phyloP scores from a whole-genome alignment of 2,888 invertebrate species.

The Cataglyphis livida region DNA sequence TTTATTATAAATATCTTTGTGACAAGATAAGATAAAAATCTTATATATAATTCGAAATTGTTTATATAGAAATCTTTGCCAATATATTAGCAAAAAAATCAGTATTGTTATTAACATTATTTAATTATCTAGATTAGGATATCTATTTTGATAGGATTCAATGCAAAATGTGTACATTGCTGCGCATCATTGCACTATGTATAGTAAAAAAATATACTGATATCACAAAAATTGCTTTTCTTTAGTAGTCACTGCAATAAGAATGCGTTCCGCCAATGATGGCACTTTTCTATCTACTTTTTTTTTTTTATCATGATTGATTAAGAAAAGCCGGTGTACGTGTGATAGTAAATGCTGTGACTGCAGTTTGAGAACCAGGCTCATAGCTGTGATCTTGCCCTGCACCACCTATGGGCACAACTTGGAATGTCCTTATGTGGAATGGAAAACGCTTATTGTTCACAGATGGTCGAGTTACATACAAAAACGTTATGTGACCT shows the following conservation, averaged over 20 bases:
- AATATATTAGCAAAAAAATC: background rate
- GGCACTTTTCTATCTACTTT: conserved; percentile 15
- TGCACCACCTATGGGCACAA: conserved; percentile 78
- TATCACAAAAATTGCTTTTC: conserved; percentile 13
- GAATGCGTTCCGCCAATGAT: conserved; percentile 19
- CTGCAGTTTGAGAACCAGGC: conserved; percentile 71
- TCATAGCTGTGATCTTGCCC: conserved; percentile 81
- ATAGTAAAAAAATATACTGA: conserved; percentile 43
- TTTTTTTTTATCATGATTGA: conserved; percentile 12
- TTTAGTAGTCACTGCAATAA: background rate
- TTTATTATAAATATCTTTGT: conserved; percentile 56
- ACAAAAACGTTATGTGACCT: conserved; percentile 80
- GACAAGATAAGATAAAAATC: conserved; percentile 32
- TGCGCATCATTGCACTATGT: background rate
- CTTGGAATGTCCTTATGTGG: conserved; percentile 82
- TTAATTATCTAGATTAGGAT: background rate
- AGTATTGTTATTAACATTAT: conserved; percentile 20
- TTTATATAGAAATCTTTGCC: conserved; percentile 11
- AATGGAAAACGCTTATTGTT: conserved; percentile 82
- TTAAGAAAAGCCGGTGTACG: conserved; percentile 48
- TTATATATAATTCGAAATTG: conserved; percentile 17
- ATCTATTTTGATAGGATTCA: background rate
- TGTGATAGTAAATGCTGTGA: conserved; percentile 77
- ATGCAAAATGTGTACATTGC: background rate
- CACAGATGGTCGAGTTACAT: conserved; percentile 80